phyloP scores from a whole-genome alignment of 2,888 invertebrate species.

The Nemurella pictetii region DNA sequence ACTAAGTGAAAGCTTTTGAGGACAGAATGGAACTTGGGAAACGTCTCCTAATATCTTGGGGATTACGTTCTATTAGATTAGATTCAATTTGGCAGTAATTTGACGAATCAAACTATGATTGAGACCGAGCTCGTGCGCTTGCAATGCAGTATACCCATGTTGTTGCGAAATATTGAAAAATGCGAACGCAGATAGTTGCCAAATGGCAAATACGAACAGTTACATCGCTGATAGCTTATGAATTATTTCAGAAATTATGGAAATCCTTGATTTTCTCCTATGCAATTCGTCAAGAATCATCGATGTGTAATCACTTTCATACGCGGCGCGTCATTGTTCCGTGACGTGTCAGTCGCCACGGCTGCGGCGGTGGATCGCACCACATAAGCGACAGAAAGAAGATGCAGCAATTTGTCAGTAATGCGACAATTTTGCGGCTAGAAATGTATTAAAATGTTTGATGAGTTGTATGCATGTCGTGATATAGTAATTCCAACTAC shows the following conservation, averaged over 20 bases:
- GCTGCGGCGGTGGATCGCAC: not conserved
- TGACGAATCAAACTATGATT: conserved; percentile 2
- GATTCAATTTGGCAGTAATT: conserved; percentile 19
- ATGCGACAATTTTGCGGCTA: conserved; percentile 24
- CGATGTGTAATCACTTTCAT: not conserved
- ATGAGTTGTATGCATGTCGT: conserved; percentile 25
- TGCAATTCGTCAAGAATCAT: not conserved
- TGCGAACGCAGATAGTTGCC: not conserved
- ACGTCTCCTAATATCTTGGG: conserved; percentile 12
- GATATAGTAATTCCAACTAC: not conserved
- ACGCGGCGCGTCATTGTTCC: not conserved
- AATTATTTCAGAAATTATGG: not conserved
- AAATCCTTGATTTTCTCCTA: not conserved
- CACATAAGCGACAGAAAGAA: not conserved
- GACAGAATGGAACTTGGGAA: conserved; percentile 18
- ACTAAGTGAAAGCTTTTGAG: conserved; percentile 25
- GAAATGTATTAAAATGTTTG: conserved; percentile 26
- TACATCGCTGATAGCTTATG: not conserved
- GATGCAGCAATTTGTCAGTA: conserved; percentile 1
- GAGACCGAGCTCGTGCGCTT: not conserved
- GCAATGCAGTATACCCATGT: not conserved
- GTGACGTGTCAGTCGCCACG: not conserved
- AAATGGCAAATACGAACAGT: not conserved
- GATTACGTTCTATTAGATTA: conserved; percentile 14
- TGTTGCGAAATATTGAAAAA: not conserved